Percentiles rank a stretch among this genome's conserved stretches.
These are phyloP conservation scores for Apus apus DNA, from an alignment of 2,113 vertebrate species.

Conservation along the genomic window DNA sequence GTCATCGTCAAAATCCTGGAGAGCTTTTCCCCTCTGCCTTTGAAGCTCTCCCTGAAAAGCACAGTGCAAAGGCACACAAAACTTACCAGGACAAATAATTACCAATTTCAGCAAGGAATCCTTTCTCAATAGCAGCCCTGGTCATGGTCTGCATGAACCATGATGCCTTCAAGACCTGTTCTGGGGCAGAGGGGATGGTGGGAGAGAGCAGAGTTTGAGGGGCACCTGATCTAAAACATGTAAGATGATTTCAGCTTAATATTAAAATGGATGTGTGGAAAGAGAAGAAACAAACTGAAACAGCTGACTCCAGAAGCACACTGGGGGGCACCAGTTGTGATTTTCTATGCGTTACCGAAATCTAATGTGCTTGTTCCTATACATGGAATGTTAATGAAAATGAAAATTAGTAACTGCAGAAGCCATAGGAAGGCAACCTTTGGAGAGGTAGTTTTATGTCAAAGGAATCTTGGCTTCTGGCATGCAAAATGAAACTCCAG, in stretches of 20 bases:
- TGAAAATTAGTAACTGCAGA: neutral
- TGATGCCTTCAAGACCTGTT: neutral
- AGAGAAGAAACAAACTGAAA: neutral
- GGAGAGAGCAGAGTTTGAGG: neutral
- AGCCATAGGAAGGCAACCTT: neutral
- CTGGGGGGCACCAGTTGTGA: neutral
- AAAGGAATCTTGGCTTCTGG: neutral
- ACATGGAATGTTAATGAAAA: neutral
- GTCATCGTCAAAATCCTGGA: neutral
- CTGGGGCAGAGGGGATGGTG: neutral
- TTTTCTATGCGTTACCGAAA: neutral
- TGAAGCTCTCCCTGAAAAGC: neutral
- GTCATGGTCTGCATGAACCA: neutral
- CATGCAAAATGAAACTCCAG: neutral
- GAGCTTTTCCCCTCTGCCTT: neutral
- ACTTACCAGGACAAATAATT: neutral
- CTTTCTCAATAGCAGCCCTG: neutral
- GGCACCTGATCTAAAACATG: neutral
- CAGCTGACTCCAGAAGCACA: neutral
- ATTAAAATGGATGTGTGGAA: neutral
- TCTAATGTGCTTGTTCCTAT: neutral
- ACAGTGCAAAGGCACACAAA: neutral
- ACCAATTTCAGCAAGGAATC: neutral
- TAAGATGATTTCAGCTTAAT: neutral
- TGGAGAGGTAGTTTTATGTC: neutral